Evolutionary conservation across 2,113 vertebrate genomes (phyloP).

Genomic region (Hippocampus comes): DNA sequence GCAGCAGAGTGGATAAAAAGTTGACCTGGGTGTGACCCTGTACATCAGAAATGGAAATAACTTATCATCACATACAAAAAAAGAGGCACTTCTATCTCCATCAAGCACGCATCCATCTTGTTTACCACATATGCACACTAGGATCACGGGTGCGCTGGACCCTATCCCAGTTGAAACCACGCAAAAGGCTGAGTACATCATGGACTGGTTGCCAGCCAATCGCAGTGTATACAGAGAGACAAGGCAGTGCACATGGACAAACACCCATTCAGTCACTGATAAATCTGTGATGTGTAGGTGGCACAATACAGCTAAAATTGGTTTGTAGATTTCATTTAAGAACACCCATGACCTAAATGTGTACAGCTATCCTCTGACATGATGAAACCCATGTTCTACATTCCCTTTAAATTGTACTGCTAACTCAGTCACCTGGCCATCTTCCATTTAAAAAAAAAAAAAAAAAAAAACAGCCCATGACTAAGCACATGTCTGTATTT

Average conservation of each 20-base stretch:
- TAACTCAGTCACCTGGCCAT: conserved; percentile 1
- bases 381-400: background rate
- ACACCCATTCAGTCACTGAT: background rate
- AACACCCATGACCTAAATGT: background rate
- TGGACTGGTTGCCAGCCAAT: background rate
- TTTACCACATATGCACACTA: background rate
- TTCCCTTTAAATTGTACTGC: background rate
- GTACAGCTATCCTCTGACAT: background rate
- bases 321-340: background rate
- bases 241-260: background rate
- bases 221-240: no score
- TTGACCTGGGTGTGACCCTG: conserved; percentile 92
- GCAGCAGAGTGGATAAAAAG: conserved; percentile 94
- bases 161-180: background rate
- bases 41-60: background rate
- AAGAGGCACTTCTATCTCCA: background rate
- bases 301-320: background rate
- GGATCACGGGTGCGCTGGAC: background rate
- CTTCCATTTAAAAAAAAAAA: conserved; percentile 4
- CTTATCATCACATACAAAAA: background rate
- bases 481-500: conserved; percentile 39
- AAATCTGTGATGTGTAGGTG: background rate
- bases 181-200: background rate
- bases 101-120: background rate
- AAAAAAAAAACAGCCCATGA: conserved; percentile 21